Percentiles rank a stretch among this genome's conserved stretches.
phyloP scores from a whole-genome alignment of 2,797 vertebrate genomes.

The Mycteria americana region DNA sequence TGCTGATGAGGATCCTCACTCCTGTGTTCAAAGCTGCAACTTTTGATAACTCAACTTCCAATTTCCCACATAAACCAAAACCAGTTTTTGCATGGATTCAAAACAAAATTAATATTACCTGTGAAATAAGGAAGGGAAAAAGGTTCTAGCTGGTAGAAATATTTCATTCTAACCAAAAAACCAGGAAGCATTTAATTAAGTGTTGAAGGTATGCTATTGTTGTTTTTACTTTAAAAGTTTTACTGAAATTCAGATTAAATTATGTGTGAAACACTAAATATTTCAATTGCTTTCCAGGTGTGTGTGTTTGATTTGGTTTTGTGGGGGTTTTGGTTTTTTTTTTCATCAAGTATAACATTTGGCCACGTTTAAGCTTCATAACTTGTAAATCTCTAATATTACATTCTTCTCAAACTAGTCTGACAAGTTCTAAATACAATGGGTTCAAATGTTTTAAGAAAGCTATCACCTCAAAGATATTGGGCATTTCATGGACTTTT shows the following conservation, averaged over 20 bases:
- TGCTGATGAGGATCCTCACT: neutral
- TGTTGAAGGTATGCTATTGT: neutral
- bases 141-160: neutral
- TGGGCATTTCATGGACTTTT: neutral
- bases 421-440: neutral
- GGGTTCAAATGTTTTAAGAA: neutral
- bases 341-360: neutral
- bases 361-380: neutral
- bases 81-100: neutral
- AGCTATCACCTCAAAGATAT: neutral
- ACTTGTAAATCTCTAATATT: neutral
- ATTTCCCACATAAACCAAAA: neutral
- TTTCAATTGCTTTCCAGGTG: neutral
- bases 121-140: neutral
- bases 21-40: neutral
- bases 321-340: neutral
- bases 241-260: neutral
- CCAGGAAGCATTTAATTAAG: neutral
- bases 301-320: neutral
- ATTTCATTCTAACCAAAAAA: neutral
- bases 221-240: neutral
- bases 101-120: neutral
- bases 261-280: neutral
- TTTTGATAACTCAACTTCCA: neutral
- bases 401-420: neutral